These are phyloP conservation scores for Koerneria pararmatus DNA, from an alignment of 2,888 invertebrate species.

Conservation along the genomic window DNA sequence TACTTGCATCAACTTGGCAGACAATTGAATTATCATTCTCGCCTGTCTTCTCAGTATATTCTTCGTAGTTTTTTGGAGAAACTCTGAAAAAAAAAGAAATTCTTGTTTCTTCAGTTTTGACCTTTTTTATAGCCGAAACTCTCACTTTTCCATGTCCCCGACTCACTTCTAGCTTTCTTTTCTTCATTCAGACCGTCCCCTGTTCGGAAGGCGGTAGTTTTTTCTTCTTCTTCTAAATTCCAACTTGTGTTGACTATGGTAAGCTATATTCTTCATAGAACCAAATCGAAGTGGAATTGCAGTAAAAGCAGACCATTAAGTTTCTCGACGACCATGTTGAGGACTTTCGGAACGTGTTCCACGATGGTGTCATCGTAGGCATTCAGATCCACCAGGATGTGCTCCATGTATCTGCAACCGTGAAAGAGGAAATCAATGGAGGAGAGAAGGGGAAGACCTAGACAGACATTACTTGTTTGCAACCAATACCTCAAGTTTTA, in stretches of 20 bases:
- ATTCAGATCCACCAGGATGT: constrained; percentile 31
- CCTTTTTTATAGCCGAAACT: background rate
- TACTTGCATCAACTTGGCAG: no score
- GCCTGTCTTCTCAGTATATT: constrained; percentile 25
- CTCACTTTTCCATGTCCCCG: background rate
- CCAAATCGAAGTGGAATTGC: no score
- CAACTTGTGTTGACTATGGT: background rate
- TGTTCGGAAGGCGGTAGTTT: background rate
- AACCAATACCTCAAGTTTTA: no score
- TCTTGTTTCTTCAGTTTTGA: background rate
- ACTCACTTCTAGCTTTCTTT: background rate
- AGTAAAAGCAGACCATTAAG: constrained; percentile 28
- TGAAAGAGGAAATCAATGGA: no score
- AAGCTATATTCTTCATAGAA: background rate
- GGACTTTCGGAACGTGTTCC: constrained; percentile 29
- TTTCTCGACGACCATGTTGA: constrained; percentile 24
- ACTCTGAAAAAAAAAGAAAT: constrained; percentile 21
- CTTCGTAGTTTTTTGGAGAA: constrained; percentile 21
- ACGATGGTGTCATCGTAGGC: constrained; percentile 30
- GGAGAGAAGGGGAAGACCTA: no score
- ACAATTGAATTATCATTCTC: constrained; percentile 23
- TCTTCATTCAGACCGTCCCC: background rate
- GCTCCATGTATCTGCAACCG: constrained; percentile 33
- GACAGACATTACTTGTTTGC: no score
- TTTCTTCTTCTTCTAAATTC: background rate